Conservation (phyloP, 2,888 invertebrate genomes). For the Diarsia rubi region DNA sequence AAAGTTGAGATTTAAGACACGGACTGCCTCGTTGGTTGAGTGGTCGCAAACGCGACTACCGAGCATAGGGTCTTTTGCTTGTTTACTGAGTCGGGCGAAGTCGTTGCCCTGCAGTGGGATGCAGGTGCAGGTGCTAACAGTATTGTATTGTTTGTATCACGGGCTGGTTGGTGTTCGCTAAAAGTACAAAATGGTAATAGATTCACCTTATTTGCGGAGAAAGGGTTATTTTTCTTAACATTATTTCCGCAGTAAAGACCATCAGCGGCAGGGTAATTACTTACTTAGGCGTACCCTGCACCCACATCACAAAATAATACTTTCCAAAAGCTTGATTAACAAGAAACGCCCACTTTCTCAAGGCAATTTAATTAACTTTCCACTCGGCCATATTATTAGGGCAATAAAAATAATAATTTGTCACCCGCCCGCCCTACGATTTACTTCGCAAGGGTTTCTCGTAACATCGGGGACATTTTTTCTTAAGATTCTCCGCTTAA, state of each 20-base stretch:
- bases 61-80: background rate
- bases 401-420: conserved; percentile 85
- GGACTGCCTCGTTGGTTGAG: background rate
- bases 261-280: background rate
- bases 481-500: conserved; percentile 40
- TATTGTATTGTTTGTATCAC: too few species aligned
- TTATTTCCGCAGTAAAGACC: background rate
- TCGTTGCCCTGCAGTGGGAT: too few species aligned
- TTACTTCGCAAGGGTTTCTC: conserved; percentile 66
- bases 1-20: background rate
- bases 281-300: background rate
- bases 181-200: background rate
- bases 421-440: conserved; percentile 69
- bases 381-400: conserved; percentile 74
- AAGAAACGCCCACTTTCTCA: conserved; percentile 21
- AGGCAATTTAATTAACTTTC: conserved; percentile 77
- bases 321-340: background rate
- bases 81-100: background rate
- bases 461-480: conserved; percentile 43
- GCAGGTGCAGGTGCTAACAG: too few species aligned
- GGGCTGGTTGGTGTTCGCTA: too few species aligned
- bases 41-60: too few species aligned
- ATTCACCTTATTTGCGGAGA: background rate
- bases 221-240: background rate
- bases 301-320: background rate